Percentiles rank a stretch among this genome's conserved stretches.
phyloP scores from a whole-genome alignment of 2,888 invertebrate species.

The Molorchus minor region DNA sequence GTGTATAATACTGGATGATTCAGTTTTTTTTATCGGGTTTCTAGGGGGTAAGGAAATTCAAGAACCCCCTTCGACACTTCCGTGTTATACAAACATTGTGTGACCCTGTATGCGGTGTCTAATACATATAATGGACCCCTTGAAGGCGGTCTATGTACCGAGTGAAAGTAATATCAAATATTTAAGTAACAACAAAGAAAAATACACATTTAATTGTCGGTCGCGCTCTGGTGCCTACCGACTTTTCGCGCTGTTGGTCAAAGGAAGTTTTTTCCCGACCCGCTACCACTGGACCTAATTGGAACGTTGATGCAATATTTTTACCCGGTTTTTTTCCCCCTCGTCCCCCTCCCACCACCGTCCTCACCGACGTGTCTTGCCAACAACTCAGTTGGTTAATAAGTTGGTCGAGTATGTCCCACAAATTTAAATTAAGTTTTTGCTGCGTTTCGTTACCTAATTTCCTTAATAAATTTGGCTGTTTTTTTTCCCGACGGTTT shows the following conservation, averaged over 20 bases:
- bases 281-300: constrained; percentile 1
- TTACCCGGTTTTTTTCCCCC: constrained; percentile 9
- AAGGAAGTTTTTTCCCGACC: background rate
- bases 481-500: constrained; percentile 5
- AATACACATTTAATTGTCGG: constrained; percentile 19
- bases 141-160: too few relatives aligned
- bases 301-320: constrained; percentile 19
- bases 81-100: too few relatives aligned
- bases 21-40: too few relatives aligned
- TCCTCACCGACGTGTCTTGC: background rate
- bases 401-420: constrained; percentile 22
- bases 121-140: background rate
- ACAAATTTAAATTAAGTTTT: constrained; percentile 26
- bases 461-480: constrained; percentile 17
- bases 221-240: constrained; percentile 12
- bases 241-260: constrained; percentile 25
- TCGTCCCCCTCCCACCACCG: background rate
- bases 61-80: too few relatives aligned
- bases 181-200: constrained; percentile 21
- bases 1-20: too few relatives aligned
- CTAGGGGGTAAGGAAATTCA: too few relatives aligned
- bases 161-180: constrained; percentile 17
- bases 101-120: background rate
- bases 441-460: constrained; percentile 14
- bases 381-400: constrained; percentile 9